Base-by-base conservation (phyloP, 2,113 vertebrate genomes). In the Procavia capensis region DNA sequence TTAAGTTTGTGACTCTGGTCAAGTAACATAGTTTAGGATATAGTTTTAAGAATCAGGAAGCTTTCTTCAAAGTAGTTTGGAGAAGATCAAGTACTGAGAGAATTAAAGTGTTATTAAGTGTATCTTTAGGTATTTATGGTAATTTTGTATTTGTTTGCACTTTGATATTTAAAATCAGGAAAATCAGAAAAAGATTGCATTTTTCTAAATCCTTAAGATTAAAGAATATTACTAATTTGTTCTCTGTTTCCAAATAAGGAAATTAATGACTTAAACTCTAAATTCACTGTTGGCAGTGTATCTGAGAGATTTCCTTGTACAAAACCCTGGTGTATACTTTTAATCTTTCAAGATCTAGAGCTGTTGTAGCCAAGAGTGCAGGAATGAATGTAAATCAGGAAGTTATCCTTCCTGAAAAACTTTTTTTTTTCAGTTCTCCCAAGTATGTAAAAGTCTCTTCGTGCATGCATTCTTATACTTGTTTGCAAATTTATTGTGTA, bases 161-260 rank as follows among this genome's bases (percentile, higher is more conserved):
- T 78, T 94, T 25, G 64, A 45, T 85, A 24, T 88, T 75, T 90
- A 87, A 78, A 95, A 79, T 91, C 17, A 91, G 47, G 64, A 61
- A 85, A n/a, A n/a, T n/a, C n/a, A n/a, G n/a, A n/a, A 90, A 61
- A 27, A 84, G 66, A 41, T 54, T 85, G n/a, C 72, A 64, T 92
- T 96, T 95, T 90, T 90, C n/a, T 85, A 74, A 92, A 82, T 95
- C 90, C 9, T 29, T 86, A 41, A 95, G 11, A 75, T 90, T 47
- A 74, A 94, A 88, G 24, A 92, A 76, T 41, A 6, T 83, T 80
- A 63, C 31, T 74, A 22, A 6, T 80, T 93, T 79, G 59, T 39
- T 36, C 25, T 95, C 27, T 83, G 0, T 94, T 97, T 90, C 68
- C 79, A 92, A 82, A 83, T 75, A 85, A 94, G n/a, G 54, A 89